Evolutionary conservation across 2,113 vertebrate species (phyloP).

Genomic region (Engraulis encrasicolus): DNA sequence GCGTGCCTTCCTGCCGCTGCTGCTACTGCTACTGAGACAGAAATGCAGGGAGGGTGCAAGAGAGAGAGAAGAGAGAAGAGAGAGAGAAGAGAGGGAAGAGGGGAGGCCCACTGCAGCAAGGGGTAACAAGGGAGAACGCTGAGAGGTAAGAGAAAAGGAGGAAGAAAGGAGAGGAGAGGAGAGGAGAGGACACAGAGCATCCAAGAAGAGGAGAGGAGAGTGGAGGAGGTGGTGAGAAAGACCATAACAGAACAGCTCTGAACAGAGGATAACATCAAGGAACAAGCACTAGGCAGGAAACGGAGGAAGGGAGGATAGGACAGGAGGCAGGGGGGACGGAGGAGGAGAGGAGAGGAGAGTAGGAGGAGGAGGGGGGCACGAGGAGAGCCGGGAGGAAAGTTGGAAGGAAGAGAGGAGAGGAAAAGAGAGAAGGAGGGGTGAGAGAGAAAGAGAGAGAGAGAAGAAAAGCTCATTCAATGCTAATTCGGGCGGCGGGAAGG

Average conservation of each 20-base stretch:
- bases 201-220: conserved; percentile 43
- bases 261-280: conserved; percentile 51
- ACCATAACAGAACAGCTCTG: not conserved
- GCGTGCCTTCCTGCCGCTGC: too few relatives aligned
- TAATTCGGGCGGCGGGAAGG: conserved; percentile 63
- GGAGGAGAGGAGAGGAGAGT: not conserved
- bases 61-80: conserved; percentile 50
- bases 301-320: conserved; percentile 43
- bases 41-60: conserved; percentile 61
- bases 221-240: conserved; percentile 16
- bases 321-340: conserved; percentile 44
- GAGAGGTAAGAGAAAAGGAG: conserved; percentile 21
- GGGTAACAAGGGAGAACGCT: conserved; percentile 32
- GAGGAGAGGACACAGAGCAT: conserved; percentile 29
- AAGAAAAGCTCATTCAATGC: conserved; percentile 47
- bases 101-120: conserved; percentile 44
- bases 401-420: conserved; percentile 40
- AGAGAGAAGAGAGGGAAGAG: conserved; percentile 50
- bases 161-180: conserved; percentile 28
- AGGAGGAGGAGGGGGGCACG: not conserved
- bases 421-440: conserved; percentile 61
- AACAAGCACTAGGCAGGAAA: conserved; percentile 41
- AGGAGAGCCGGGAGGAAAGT: conserved; percentile 59
- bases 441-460: conserved; percentile 32
- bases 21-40: conserved; percentile 53